A percentile compares a stretch with the other conserved stretches of the same genome.
Evolutionary conservation across 2,113 vertebrate species (phyloP).

Genomic region (Todiramphus chloris): DNA sequence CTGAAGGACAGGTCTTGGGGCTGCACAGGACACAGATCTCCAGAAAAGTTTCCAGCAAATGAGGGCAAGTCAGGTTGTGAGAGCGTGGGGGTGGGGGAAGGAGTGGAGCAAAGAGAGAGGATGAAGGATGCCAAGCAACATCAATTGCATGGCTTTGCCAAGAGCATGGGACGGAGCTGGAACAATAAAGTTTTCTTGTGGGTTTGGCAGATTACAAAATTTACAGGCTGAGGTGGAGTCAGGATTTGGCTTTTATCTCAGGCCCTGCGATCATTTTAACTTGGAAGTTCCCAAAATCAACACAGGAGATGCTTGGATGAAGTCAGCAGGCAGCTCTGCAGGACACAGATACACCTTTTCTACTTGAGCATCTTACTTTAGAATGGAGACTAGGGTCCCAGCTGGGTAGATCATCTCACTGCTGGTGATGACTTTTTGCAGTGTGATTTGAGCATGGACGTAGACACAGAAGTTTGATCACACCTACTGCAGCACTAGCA

Average conservation of each 20-base stretch:
- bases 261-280: fast-evolving
- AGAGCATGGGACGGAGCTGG: not conserved
- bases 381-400: not conserved
- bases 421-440: not conserved
- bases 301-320: not conserved
- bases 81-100: not conserved
- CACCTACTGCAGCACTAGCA: not conserved
- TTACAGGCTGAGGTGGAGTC: not conserved
- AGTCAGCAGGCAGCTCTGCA: not conserved
- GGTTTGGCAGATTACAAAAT: not conserved
- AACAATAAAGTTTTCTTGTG: not conserved
- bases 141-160: not conserved
- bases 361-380: not conserved
- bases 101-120: not conserved
- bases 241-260: not conserved
- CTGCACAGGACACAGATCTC: not conserved
- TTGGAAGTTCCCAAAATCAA: not conserved
- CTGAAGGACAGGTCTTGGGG: not conserved
- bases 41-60: not conserved
- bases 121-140: not conserved
- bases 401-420: not conserved
- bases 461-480: not conserved
- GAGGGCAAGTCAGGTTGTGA: not conserved
- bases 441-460: not conserved
- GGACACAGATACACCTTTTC: not conserved